A percentile compares a stretch with the other conserved stretches of the same genome.
Conservation (phyloP, 2,113 vertebrate species). For the Tylochromis polylepis region DNA sequence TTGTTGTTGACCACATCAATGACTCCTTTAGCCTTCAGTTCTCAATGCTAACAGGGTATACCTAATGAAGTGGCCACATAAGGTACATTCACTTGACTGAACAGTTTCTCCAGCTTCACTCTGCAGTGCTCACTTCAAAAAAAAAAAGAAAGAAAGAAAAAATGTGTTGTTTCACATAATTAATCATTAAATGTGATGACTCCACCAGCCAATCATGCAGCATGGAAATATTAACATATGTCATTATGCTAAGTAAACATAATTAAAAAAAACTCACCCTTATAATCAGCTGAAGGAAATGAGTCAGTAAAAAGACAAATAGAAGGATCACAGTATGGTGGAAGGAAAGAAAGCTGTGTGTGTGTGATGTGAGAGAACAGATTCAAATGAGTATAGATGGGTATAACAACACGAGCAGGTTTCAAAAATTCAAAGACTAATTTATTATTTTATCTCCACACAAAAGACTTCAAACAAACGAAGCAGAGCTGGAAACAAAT, state of each 20-base stretch:
- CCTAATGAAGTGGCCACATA: background rate
- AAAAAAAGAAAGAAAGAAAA: background rate
- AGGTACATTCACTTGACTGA: background rate
- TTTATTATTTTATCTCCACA: background rate
- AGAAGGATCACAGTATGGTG: background rate
- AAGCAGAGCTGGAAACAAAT: background rate
- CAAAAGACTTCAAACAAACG: background rate
- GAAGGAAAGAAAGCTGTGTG: background rate
- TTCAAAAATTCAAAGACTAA: background rate
- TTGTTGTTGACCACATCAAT: background rate
- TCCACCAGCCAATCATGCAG: background rate
- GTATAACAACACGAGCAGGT: background rate
- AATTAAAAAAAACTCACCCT: background rate
- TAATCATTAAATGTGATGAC: background rate
- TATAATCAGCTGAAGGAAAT: background rate
- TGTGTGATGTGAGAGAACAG: background rate
- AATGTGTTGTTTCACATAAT: background rate
- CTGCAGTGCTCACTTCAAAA: background rate
- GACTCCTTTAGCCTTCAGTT: background rate
- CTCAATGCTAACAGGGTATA: background rate
- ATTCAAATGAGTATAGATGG: no score
- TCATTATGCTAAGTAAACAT: background rate
- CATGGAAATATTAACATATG: background rate
- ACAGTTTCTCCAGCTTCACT: background rate
- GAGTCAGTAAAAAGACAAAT: background rate